Conservation (phyloP, 2,113 vertebrate genomes). For the Tetraodon nigroviridis region DNA sequence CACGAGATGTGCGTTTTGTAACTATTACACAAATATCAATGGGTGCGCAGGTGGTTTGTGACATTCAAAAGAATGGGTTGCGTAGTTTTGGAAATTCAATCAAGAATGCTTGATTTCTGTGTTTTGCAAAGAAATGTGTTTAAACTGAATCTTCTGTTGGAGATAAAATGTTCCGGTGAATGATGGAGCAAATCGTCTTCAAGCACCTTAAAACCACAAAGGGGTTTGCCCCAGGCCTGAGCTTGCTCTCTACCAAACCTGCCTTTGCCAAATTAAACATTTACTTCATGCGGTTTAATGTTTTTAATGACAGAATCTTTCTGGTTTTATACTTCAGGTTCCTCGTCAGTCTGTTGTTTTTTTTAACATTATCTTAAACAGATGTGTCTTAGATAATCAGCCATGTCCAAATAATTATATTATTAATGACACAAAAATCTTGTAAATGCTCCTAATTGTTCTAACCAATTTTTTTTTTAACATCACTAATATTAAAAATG, state of each 20-base stretch:
- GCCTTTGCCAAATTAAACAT: constrained; percentile 20
- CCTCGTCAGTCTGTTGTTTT: no score
- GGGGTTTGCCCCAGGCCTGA: constrained; percentile 14
- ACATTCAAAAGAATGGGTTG: constrained; percentile 10
- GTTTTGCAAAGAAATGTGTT: background rate
- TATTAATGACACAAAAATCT: no score
- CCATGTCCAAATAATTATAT: no score
- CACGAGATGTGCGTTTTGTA: constrained; percentile 20
- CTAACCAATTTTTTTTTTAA: no score
- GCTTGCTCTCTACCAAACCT: constrained; percentile 2
- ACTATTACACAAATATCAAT: constrained; percentile 19
- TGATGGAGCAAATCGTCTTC: no score
- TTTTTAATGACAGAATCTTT: constrained; percentile 19
- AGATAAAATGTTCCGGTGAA: no score
- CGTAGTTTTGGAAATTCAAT: constrained; percentile 8
- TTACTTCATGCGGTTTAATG: constrained; percentile 28
- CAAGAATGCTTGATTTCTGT: constrained; percentile 4
- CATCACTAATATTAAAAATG: no score
- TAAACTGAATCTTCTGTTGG: no score
- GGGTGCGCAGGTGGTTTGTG: constrained; percentile 1
- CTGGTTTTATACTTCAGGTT: constrained; percentile 10
- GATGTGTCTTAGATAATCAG: no score
- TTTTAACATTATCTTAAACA: no score
- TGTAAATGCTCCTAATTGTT: no score
- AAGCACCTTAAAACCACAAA: constrained; percentile 25